Conservation (phyloP, 2,113 vertebrate species). For the Saguinus midas region DNA sequence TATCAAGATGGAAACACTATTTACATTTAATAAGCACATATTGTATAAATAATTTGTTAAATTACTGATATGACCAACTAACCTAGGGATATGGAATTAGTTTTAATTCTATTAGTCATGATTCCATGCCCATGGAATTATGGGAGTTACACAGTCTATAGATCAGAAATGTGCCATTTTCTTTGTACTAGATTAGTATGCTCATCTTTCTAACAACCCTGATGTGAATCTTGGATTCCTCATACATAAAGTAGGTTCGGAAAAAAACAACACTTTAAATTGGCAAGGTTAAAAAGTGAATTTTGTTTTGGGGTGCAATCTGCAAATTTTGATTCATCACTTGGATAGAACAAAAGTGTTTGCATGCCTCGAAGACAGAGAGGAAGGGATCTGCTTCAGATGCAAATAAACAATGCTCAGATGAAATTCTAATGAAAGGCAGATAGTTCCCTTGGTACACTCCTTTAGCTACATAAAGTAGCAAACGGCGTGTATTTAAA, state of each 20-base stretch:
- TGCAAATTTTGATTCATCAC: background rate
- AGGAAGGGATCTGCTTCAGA: background rate
- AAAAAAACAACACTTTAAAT: slow-evolving; percentile 10
- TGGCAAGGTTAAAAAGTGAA: background rate
- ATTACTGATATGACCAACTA: background rate
- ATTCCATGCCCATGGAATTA: background rate
- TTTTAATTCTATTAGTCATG: background rate
- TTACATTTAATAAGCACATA: background rate
- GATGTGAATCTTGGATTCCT: background rate
- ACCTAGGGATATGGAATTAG: background rate
- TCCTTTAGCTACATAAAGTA: background rate
- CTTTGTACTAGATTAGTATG: background rate
- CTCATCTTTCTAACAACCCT: background rate
- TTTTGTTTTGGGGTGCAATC: background rate
- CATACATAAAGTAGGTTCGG: background rate
- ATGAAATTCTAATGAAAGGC: background rate
- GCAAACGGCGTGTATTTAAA: background rate
- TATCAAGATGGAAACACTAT: background rate
- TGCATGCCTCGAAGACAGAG: background rate
- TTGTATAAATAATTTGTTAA: background rate
- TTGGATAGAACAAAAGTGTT: background rate
- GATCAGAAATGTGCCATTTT: background rate
- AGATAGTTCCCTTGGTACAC: accelerated
- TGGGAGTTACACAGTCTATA: background rate
- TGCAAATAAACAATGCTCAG: background rate